A percentile compares a stretch with the other conserved stretches of the same genome.
These are phyloP conservation scores for Meriones unguiculatus DNA, from an alignment of 2,113 vertebrate species.

Conservation along the genomic window DNA sequence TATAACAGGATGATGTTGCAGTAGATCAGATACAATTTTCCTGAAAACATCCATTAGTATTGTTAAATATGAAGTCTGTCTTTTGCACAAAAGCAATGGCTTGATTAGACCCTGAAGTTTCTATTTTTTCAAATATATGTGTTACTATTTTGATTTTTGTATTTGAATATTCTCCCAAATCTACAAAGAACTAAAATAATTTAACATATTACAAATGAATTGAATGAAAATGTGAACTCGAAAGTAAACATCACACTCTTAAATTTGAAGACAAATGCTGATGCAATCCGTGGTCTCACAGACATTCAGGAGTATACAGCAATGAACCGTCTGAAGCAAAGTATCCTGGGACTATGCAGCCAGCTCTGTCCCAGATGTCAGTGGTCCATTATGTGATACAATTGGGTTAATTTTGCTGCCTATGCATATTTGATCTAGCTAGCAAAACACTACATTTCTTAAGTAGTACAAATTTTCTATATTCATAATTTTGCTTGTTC, in stretches of 20 bases:
- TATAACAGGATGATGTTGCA: background rate
- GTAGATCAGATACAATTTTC: background rate
- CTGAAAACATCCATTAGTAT: background rate
- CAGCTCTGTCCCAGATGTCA: background rate
- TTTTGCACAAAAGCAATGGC: background rate
- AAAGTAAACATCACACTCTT: background rate
- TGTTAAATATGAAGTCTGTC: background rate
- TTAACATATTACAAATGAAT: background rate
- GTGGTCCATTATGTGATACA: background rate
- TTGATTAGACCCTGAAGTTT: no score
- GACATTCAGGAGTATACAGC: background rate
- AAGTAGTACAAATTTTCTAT: background rate
- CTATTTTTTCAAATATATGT: background rate
- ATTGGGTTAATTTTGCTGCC: slow-evolving; percentile 2
- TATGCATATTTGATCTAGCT: background rate
- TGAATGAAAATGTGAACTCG: background rate
- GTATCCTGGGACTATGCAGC: background rate
- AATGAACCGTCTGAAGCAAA: background rate
- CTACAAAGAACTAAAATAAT: background rate
- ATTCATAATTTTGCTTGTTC: slow-evolving; percentile 15
- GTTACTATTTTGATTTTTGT: background rate
- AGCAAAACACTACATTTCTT: background rate
- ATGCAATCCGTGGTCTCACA: background rate
- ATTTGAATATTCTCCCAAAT: background rate
- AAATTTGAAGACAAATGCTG: slow-evolving; percentile 1